phyloP scores from a whole-genome alignment of 2,888 invertebrate genomes.

The Anodontia alba region DNA sequence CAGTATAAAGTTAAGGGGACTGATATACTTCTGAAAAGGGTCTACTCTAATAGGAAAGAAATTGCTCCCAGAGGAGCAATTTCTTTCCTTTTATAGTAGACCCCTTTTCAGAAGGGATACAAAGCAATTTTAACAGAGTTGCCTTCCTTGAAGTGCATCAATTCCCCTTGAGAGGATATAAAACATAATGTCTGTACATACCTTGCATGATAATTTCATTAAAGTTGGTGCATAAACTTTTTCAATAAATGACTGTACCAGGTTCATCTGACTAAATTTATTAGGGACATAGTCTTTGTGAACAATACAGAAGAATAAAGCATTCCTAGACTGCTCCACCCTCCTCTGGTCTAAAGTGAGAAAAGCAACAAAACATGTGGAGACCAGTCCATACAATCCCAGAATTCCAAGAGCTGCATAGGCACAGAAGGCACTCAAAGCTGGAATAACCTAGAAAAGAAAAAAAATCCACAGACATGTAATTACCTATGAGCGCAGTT shows the following conservation, averaged over 20 bases:
- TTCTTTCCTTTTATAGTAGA: too few relatives aligned
- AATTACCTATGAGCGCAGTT: too few relatives aligned
- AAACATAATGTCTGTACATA: slow-evolving; percentile 69
- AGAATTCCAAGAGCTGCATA: slow-evolving; percentile 92
- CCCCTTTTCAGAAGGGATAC: too few relatives aligned
- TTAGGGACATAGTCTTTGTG: slow-evolving; percentile 87
- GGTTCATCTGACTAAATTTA: slow-evolving; percentile 87
- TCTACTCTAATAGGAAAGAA: too few relatives aligned
- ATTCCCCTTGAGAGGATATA: too few relatives aligned
- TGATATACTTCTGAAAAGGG: too few relatives aligned
- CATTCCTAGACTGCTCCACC: slow-evolving; percentile 67
- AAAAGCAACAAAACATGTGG: slow-evolving; percentile 93
- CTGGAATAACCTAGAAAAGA: slow-evolving; percentile 89
- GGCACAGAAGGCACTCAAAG: slow-evolving; percentile 92
- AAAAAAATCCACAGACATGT: too few relatives aligned
- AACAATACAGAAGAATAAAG: slow-evolving; percentile 87
- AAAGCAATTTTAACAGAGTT: too few relatives aligned
- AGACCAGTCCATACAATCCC: slow-evolving; percentile 88
- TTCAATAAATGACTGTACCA: slow-evolving; percentile 88
- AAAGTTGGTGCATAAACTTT: slow-evolving; percentile 88
- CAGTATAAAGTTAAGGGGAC: too few relatives aligned
- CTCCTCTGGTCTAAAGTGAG: slow-evolving; percentile 89
- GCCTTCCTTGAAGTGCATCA: too few relatives aligned
- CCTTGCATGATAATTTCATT: slow-evolving; percentile 89
- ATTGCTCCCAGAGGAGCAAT: too few relatives aligned